These are phyloP conservation scores for Clusia tigrina DNA, from an alignment of 2,888 invertebrate genomes.

Conservation along the genomic window DNA sequence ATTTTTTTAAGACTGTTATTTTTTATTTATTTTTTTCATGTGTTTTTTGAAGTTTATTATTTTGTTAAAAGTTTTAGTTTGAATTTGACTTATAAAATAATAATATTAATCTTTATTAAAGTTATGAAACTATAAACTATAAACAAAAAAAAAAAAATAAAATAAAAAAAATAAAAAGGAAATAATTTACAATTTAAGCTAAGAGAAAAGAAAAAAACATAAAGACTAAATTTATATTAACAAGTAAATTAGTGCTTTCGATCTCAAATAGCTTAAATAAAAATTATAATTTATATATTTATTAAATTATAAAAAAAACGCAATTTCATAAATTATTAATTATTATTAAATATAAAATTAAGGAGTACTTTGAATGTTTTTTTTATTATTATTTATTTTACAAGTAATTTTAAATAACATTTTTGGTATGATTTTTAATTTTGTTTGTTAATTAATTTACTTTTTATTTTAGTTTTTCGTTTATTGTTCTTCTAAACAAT, in stretches of 20 bases:
- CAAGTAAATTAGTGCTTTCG: background rate
- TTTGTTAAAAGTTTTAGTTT: background rate
- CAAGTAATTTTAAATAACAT: constrained; percentile 6
- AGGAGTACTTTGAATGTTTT: background rate
- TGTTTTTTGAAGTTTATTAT: background rate
- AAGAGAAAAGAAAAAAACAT: background rate
- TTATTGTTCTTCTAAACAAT: background rate
- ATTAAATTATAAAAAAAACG: background rate
- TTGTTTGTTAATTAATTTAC: background rate
- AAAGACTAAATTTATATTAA: background rate
- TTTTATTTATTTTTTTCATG: background rate
- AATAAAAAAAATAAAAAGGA: background rate
- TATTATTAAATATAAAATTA: background rate
- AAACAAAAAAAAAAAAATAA: background rate
- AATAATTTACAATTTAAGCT: background rate
- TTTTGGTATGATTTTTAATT: constrained; percentile 12
- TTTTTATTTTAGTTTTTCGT: background rate
- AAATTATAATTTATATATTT: background rate
- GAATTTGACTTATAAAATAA: constrained; percentile 2
- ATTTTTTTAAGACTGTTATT: background rate
- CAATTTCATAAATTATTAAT: background rate
- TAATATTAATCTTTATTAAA: background rate
- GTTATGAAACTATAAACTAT: background rate
- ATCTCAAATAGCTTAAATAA: background rate
- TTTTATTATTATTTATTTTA: background rate